Percentiles rank a stretch among this genome's conserved stretches.
Evolutionary conservation across 2,113 vertebrate genomes (phyloP).

Genomic region (Lagenorhynchus albirostris): DNA sequence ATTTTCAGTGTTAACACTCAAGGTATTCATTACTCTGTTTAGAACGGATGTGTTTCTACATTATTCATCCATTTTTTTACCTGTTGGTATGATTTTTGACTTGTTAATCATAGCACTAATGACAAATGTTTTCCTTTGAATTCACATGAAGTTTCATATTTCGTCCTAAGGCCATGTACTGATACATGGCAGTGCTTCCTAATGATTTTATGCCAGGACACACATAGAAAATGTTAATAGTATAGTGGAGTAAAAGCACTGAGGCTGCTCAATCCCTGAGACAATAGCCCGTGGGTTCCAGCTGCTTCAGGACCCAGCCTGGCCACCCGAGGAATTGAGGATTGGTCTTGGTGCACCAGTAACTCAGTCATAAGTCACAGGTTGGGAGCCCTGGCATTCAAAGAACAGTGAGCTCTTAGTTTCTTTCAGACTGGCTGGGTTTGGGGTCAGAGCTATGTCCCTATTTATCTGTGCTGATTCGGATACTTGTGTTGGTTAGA

Average conservation of each 20-base stretch:
- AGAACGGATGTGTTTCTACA: not conserved
- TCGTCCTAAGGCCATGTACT: not conserved
- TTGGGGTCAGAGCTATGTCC: not conserved
- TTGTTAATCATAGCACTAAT: not conserved
- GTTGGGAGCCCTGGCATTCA: not conserved
- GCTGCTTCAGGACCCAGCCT: not conserved
- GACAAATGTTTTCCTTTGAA: not conserved
- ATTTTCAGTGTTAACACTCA: not conserved
- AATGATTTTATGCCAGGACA: not conserved
- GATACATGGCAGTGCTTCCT: not conserved
- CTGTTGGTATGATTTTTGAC: not conserved
- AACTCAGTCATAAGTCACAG: accelerated
- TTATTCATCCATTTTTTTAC: not conserved
- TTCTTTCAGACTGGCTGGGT: not conserved
- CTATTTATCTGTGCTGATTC: not conserved
- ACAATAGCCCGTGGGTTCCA: not conserved
- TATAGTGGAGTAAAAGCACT: not conserved
- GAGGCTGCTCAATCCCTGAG: not conserved
- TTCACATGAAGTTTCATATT: not conserved
- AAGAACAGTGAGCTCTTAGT: not conserved
- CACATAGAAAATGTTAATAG: not conserved
- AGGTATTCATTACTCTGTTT: not conserved
- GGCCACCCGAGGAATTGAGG: no score
- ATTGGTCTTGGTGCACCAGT: not conserved
- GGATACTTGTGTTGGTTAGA: not conserved